phyloP scores from a whole-genome alignment of 2,113 vertebrate species.

The Brachirus orientalis region DNA sequence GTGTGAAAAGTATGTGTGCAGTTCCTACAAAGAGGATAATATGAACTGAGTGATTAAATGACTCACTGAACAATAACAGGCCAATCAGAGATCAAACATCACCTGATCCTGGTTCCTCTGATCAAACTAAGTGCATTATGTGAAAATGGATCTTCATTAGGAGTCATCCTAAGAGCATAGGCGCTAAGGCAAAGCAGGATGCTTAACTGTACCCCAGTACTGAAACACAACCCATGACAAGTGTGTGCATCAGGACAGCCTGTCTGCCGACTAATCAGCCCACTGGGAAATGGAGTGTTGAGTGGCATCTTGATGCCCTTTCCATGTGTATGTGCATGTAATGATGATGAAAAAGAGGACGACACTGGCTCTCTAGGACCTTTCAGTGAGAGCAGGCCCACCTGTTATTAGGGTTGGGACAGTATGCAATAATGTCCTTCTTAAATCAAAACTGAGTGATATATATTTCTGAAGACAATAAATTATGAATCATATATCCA shows the following conservation, averaged over 20 bases:
- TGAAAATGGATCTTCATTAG: constrained; percentile 49
- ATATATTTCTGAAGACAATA: too few relatives aligned
- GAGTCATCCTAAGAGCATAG: constrained; percentile 7
- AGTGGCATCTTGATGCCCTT: not conserved
- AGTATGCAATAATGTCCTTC: too few relatives aligned
- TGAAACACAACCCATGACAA: constrained; percentile 57
- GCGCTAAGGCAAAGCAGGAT: constrained; percentile 32
- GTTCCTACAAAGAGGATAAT: too few relatives aligned
- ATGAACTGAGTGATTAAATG: constrained; percentile 14
- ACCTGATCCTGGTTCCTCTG: constrained; percentile 36
- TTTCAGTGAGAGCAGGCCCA: constrained; percentile 49
- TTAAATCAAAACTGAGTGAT: too few relatives aligned
- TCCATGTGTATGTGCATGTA: not conserved
- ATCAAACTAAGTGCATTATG: constrained; percentile 49
- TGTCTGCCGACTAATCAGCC: constrained; percentile 27
- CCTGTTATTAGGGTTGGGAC: constrained; percentile 37
- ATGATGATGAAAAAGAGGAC: constrained; percentile 16
- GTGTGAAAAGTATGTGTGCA: too few relatives aligned
- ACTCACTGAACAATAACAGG: constrained; percentile 38
- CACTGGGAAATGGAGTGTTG: constrained; percentile 6
- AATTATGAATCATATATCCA: too few relatives aligned
- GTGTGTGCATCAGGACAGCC: constrained; percentile 9
- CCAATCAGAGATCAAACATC: constrained; percentile 19
- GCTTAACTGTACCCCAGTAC: constrained; percentile 54
- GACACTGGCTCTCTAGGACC: too few relatives aligned